Base-by-base conservation (phyloP, 2,113 vertebrate genomes). In the Amphilophus citrinellus region DNA sequence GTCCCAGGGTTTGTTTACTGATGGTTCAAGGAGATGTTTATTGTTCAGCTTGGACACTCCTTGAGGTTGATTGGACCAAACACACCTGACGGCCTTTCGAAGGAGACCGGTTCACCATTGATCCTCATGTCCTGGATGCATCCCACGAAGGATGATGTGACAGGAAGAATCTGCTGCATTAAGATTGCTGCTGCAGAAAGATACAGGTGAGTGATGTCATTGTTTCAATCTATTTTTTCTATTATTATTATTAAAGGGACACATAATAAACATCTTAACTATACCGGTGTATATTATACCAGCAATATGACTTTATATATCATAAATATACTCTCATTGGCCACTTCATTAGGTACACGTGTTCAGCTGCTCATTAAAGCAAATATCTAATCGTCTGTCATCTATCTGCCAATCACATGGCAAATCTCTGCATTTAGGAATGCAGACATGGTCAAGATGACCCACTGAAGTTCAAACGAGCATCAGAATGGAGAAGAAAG, bases 101-200 rank as follows among this genome's bases (percentile, higher is more conserved):
- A 90, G 77, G 95, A 95, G 42, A 98, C 58, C 0, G 85, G 80
- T 2, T 95, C 90, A 17, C 95, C 87, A 61, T 98, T 97, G 93
- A 99, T 86, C 32, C 59, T 92, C 90, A 98, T 87, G 84, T 96
- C 95, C 92, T 92, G 94, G 86, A 99, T 94, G 90, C 98, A 99
- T 89, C 98, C 98, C 61, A 94, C 86, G 76, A 96, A 98, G 11
- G 97, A 94, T 1, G 94, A 93, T 22, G 92, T 94, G 63, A 97
- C 92, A 0, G 97, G 97, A 47, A 96, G 92, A 35, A 35, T 85
- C 58, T 82, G 79, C 10, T 76, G 71, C 75, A 20, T 56, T 44
- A 62, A 32, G 17, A 59, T 86, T 57, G 91, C 92, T 85, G 85
- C 77, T 76, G 84, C 14, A 85, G 27, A 77, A 37, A 76, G 32